These are phyloP conservation scores for Strongylocentrotus purpuratus DNA, from an alignment of 35 echinoderm and acorn worm species.

Conservation along the genomic window DNA sequence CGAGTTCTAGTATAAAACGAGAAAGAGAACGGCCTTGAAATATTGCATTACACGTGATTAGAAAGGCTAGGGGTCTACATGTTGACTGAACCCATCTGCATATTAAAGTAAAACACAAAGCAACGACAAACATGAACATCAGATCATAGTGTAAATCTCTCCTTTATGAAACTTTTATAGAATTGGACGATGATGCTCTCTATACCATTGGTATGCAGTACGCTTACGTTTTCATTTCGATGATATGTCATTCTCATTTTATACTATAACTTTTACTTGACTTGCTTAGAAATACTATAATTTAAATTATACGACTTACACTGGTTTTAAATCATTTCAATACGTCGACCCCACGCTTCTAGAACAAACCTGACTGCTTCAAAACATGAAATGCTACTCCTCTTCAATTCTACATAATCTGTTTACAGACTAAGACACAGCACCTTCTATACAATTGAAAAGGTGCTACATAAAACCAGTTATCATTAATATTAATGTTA, in stretches of 20 bases:
- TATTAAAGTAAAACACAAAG: not conserved
- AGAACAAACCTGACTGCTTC: not conserved
- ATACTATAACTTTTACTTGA: no score
- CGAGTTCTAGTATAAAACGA: not conserved
- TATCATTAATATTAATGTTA: no score
- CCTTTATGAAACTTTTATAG: no score
- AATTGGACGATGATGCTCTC: no score
- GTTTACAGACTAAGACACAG: not conserved
- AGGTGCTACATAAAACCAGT: no score
- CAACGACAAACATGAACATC: not conserved
- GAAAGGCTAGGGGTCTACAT: not conserved
- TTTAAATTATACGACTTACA: no score
- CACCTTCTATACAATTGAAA: no score
- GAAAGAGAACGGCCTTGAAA: not conserved
- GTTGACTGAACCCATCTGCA: not conserved
- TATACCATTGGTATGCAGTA: no score
- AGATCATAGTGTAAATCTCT: not conserved
- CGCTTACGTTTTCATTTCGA: no score
- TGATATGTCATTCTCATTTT: no score
- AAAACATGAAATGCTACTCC: not conserved
- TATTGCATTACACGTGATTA: not conserved
- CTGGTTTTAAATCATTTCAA: not conserved
- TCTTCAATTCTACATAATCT: not conserved
- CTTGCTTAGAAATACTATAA: no score
- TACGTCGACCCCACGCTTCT: not conserved